Conservation (phyloP, 2,797 vertebrate genomes). For the Pipistrellus pipistrellus region DNA sequence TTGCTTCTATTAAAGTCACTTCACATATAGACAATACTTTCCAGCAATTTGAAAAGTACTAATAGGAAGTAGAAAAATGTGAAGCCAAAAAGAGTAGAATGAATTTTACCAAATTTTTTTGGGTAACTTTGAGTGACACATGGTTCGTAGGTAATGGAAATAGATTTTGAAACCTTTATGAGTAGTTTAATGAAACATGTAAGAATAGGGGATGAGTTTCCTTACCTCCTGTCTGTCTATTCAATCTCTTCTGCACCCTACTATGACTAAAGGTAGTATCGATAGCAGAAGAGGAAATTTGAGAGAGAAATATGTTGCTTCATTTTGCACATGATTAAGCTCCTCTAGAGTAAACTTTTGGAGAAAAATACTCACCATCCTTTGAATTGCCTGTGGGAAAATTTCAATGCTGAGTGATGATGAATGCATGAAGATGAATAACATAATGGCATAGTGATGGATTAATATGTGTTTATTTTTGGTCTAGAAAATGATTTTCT, state of each 20-base stretch:
- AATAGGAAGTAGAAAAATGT: neutral
- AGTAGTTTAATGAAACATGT: neutral
- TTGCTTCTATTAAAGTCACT: neutral
- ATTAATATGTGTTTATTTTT: slow-evolving; percentile 33
- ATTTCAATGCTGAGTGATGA: neutral
- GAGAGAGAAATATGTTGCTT: neutral
- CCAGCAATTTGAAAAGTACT: neutral
- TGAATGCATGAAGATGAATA: neutral
- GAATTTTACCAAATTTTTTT: neutral
- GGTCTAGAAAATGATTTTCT: neutral
- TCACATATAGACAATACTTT: neutral
- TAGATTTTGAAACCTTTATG: neutral
- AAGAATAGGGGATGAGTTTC: neutral
- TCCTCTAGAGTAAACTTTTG: neutral
- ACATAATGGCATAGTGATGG: neutral
- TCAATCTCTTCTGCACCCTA: neutral
- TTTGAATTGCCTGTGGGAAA: neutral
- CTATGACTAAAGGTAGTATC: neutral
- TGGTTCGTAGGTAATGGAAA: neutral
- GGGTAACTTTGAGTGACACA: neutral
- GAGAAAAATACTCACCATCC: neutral
- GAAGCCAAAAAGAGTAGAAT: neutral
- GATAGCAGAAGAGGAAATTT: neutral
- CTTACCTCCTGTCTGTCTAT: neutral
- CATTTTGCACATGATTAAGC: neutral